A percentile compares a stretch with the other conserved stretches of the same genome.
These are phyloP conservation scores for Harpegnathos saltator DNA, from an alignment of 1,140 invertebrate genomes.

Conservation along the genomic window DNA sequence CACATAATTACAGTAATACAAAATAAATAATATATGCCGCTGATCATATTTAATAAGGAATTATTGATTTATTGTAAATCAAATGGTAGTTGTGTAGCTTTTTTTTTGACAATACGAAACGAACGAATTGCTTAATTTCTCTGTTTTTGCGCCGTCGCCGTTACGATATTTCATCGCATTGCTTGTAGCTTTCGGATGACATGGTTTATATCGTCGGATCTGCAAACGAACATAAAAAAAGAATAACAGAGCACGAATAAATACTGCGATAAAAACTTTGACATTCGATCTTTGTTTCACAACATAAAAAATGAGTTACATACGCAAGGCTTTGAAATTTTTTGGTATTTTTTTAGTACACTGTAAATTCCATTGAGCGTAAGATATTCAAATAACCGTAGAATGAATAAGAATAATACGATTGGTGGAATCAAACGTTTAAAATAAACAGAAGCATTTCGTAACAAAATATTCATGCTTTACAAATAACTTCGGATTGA, in stretches of 20 bases:
- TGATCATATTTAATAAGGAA: not conserved
- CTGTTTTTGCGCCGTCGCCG: not conserved
- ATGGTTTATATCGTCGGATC: not conserved
- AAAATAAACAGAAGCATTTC: not conserved
- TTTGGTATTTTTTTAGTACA: not conserved
- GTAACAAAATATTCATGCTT: not conserved
- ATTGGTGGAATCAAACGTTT: conserved; percentile 12
- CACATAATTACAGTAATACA: not conserved
- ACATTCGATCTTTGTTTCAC: not conserved
- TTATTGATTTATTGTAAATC: too few species aligned
- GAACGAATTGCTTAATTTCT: not conserved
- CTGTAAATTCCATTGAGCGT: conserved; percentile 11
- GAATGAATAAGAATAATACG: not conserved
- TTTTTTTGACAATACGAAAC: not conserved
- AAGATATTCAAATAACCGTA: not conserved
- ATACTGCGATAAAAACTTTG: conserved; percentile 3
- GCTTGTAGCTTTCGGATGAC: not conserved
- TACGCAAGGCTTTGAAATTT: not conserved
- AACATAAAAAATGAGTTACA: conserved; percentile 32
- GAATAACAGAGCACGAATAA: not conserved
- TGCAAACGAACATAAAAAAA: conserved; percentile 30
- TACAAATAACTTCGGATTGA: not conserved
- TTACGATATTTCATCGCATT: conserved; percentile 36
- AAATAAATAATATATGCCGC: conserved; percentile 1
- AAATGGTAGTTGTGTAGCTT: not conserved